Evolutionary conservation across 2,888 invertebrate species (phyloP).

Genomic region (Octonoba sinensis): DNA sequence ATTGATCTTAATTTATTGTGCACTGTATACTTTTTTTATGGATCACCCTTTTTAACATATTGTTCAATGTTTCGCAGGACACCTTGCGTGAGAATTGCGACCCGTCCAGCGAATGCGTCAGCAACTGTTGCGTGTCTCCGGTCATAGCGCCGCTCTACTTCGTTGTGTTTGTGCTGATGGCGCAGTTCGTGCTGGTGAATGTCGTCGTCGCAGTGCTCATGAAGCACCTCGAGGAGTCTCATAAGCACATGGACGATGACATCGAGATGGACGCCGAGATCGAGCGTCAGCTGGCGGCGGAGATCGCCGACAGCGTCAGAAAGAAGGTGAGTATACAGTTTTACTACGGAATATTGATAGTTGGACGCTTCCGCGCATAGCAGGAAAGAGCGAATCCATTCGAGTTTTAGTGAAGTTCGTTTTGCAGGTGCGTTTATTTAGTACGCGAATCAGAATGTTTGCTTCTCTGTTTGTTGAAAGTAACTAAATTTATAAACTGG

Average conservation of each 20-base stretch:
- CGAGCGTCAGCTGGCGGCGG: constrained; percentile 75
- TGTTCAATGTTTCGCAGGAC: constrained; percentile 75
- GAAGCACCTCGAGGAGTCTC: constrained; percentile 99
- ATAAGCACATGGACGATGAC: constrained; percentile 96
- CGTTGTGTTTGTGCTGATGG: constrained; percentile 99
- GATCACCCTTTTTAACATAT: no score
- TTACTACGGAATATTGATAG: not conserved
- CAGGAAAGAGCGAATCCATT: no score
- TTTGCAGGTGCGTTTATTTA: no score
- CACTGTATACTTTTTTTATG: no score
- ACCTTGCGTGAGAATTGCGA: constrained; percentile 94
- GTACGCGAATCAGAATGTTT: no score
- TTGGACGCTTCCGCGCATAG: not conserved
- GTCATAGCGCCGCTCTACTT: constrained; percentile 99
- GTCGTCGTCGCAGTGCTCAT: constrained; percentile 99
- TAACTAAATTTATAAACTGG: no score
- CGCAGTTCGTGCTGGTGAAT: constrained; percentile 99
- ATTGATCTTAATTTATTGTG: no score
- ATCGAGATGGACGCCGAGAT: constrained; percentile 85
- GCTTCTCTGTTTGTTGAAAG: no score
- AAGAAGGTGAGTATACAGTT: constrained; percentile 36
- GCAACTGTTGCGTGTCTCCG: constrained; percentile 97
- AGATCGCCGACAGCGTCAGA: constrained; percentile 56
- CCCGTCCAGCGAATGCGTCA: constrained; percentile 86
- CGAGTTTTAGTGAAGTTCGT: no score